Evolutionary conservation across 2,797 vertebrate species (phyloP), one percentile per base, ranked within the genome.

Genomic region (Rhyacichthys aspro): DNA sequence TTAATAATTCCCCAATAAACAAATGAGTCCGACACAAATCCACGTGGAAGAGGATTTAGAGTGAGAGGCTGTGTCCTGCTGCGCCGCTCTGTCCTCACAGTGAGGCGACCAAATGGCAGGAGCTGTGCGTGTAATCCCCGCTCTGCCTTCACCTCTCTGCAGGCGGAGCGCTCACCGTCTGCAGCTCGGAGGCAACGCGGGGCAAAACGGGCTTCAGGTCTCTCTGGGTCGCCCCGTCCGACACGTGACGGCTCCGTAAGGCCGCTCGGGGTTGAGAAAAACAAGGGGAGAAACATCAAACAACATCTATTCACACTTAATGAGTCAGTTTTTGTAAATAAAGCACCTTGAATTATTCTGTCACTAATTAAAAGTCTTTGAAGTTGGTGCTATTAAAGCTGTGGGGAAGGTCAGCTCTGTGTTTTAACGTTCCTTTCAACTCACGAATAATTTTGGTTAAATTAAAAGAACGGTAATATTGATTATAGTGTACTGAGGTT

Each of bases 21-120:
- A 28, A 28, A 28, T 28, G 4, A 5, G 23, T 28, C 23, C 4
- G 7, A 28, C 23, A 28, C 23, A 28, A 11, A 9, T 39, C 15
- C 7, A 34, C 14, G 16, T 47, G 53, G 3, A 34, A 18, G 37
- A 28, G 23, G 23, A 28, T 28, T 28, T 28, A 28, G 23, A 5
- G 23, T 28, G 23, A 28, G 23, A 28, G 23, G 23, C 23, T 28
- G 17, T 11, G 44, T 59, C 44, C 43, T 59, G 7, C 44, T 15
- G 43, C 56, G 52, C 9, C 16, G 11, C 50, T 48, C 19, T 49
- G 16, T 48, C 55, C 55, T 63, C 59, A 38, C 36, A 18, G 45
- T 9, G 33, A 70, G 67, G 48, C 58, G 37, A 59, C 33, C 48
- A 43, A 46, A 73, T 15, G 55, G 11, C 39, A 28, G 43, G 55